Evolutionary conservation across 1,140 invertebrate species (phyloP).

Genomic region (Anoplophora glabripennis): DNA sequence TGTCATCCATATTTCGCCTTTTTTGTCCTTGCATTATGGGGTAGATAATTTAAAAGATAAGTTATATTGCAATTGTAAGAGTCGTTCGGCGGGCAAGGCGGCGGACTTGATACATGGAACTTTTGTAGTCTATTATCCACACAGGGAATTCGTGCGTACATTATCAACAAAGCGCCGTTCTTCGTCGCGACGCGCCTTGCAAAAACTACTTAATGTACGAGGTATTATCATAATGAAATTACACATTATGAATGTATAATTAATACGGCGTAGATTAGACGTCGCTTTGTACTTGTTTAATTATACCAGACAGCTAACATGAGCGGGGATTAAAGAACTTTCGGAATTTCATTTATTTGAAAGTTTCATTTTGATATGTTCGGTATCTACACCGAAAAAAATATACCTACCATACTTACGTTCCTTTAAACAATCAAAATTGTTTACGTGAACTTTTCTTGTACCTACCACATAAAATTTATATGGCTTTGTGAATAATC

Average conservation of each 20-base stretch:
- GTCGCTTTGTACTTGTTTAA: too few relatives aligned
- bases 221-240: conserved; percentile 14
- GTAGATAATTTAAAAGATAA: conserved; percentile 39
- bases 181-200: conserved; percentile 26
- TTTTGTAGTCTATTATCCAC: conserved; percentile 25
- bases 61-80: conserved; percentile 42
- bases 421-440: too few relatives aligned
- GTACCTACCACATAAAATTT: too few relatives aligned
- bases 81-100: conserved; percentile 39
- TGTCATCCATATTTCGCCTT: not conserved
- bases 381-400: too few relatives aligned
- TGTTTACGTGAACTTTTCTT: too few relatives aligned
- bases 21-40: conserved; percentile 23
- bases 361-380: too few relatives aligned
- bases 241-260: conserved; percentile 6
- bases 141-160: conserved; percentile 26
- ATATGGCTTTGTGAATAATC: too few relatives aligned
- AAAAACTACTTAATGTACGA: conserved; percentile 16
- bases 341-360: too few relatives aligned
- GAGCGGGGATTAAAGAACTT: too few relatives aligned
- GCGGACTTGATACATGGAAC: conserved; percentile 31
- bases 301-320: too few relatives aligned
- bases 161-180: conserved; percentile 14
- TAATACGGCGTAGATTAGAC: not conserved
- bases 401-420: too few relatives aligned